Conservation (phyloP, 2,888 invertebrate genomes). For the Arctia plantaginis region DNA sequence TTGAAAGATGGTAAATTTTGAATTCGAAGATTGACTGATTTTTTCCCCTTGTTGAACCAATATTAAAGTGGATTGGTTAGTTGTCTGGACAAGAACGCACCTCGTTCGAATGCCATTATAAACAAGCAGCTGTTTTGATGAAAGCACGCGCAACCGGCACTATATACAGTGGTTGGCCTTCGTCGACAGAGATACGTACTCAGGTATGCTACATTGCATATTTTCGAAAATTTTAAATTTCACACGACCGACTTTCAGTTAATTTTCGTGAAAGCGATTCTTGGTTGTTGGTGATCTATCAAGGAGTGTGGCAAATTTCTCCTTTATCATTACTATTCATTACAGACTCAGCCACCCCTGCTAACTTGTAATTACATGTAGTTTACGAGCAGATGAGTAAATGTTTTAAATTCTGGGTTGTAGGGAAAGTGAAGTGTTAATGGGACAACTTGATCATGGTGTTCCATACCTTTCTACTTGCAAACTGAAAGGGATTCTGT, state of each 20-base stretch:
- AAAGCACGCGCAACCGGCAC: slow-evolving; percentile 63
- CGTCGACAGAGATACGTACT: slow-evolving; percentile 45
- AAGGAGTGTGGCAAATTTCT: slow-evolving; percentile 73
- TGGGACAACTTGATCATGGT: slow-evolving; percentile 82
- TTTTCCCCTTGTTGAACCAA: not conserved
- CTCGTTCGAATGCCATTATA: slow-evolving; percentile 63
- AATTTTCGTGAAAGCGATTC: slow-evolving; percentile 85
- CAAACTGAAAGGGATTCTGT: slow-evolving; percentile 70
- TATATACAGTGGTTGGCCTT: slow-evolving; percentile 63
- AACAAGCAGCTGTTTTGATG: slow-evolving; percentile 70
- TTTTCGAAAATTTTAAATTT: slow-evolving; percentile 73
- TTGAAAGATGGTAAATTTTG: not conserved
- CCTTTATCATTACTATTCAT: slow-evolving; percentile 74
- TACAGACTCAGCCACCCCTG: slow-evolving; percentile 67
- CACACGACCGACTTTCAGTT: slow-evolving; percentile 81
- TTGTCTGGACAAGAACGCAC: slow-evolving; percentile 60
- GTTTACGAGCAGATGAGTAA: slow-evolving; percentile 84
- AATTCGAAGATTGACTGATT: not conserved
- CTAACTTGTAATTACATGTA: slow-evolving; percentile 75
- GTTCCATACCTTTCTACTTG: slow-evolving; percentile 66
- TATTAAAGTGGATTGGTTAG: slow-evolving; percentile 64
- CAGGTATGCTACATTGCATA: slow-evolving; percentile 61
- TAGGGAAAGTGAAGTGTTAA: slow-evolving; percentile 84
- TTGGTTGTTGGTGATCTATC: slow-evolving; percentile 81
- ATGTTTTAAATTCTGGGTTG: slow-evolving; percentile 83